Percentiles rank a stretch among this genome's conserved stretches.
Conservation (phyloP, 2,888 invertebrate genomes). For the Ctenicera cuprea region DNA sequence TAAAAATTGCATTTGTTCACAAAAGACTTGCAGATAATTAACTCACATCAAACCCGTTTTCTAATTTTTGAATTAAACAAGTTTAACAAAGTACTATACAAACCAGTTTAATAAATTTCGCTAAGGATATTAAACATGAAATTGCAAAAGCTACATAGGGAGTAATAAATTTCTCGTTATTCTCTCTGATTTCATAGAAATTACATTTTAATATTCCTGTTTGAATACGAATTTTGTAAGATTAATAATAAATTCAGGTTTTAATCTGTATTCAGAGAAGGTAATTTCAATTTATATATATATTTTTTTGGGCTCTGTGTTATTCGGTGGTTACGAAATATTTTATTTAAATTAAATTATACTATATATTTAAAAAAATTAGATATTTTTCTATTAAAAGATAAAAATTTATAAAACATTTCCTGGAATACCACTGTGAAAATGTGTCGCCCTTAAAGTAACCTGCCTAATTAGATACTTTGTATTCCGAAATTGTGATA, state of each 20-base stretch:
- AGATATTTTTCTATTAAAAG: too few species aligned
- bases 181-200: background rate
- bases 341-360: background rate
- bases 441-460: background rate
- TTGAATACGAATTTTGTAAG: background rate
- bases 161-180: background rate
- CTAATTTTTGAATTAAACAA: too few species aligned
- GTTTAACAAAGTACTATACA: too few species aligned
- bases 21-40: too few species aligned
- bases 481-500: background rate
- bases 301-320: background rate
- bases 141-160: background rate
- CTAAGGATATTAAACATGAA: background rate
- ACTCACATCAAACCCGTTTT: too few species aligned
- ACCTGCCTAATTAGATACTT: slow-evolving; percentile 1
- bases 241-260: background rate
- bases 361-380: too few species aligned
- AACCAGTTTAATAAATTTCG: too few species aligned
- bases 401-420: too few species aligned
- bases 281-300: background rate
- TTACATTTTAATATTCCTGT: slow-evolving; percentile 1
- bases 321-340: background rate
- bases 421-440: background rate
- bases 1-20: too few species aligned
- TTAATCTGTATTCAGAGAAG: background rate